These are phyloP conservation scores for Motacilla tschutschensis DNA, from an alignment of 2,113 vertebrate genomes.

Conservation along the genomic window DNA sequence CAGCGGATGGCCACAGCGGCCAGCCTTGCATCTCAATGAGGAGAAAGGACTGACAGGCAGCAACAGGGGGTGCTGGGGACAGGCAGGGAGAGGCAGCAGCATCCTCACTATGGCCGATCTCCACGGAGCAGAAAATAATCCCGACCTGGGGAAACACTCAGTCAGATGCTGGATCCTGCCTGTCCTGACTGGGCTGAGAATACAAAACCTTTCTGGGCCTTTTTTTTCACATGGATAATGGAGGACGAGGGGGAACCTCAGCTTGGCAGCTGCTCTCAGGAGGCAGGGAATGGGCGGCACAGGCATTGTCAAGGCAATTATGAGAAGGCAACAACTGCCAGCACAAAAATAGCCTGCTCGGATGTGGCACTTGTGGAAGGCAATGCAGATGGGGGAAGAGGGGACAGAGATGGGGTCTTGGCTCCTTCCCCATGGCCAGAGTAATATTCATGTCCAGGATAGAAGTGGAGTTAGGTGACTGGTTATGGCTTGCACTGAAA, in stretches of 20 bases:
- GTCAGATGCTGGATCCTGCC: background rate
- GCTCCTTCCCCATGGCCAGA: background rate
- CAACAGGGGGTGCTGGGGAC: background rate
- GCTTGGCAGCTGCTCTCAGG: slow-evolving; percentile 15
- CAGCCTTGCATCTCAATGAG: slow-evolving; percentile 66
- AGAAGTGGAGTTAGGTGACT: background rate
- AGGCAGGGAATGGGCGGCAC: background rate
- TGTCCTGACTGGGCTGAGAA: background rate
- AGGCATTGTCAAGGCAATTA: slow-evolving; percentile 3
- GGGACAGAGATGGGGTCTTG: background rate
- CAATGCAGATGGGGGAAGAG: background rate
- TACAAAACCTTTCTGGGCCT: background rate
- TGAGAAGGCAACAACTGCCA: background rate
- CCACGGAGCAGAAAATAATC: background rate
- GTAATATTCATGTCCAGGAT: background rate
- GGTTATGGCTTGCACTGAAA: background rate
- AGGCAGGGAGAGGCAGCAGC: background rate
- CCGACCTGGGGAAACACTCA: background rate
- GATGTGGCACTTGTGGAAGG: background rate
- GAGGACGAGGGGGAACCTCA: background rate
- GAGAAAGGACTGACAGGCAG: background rate
- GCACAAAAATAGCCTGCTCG: background rate
- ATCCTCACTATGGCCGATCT: background rate
- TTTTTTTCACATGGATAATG: background rate
- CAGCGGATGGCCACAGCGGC: slow-evolving; percentile 18